Evolutionary conservation across 2,113 vertebrate species (phyloP), one percentile per base, ranked within the genome.

Genomic region (Rhegmatorhina hoffmannsi): DNA sequence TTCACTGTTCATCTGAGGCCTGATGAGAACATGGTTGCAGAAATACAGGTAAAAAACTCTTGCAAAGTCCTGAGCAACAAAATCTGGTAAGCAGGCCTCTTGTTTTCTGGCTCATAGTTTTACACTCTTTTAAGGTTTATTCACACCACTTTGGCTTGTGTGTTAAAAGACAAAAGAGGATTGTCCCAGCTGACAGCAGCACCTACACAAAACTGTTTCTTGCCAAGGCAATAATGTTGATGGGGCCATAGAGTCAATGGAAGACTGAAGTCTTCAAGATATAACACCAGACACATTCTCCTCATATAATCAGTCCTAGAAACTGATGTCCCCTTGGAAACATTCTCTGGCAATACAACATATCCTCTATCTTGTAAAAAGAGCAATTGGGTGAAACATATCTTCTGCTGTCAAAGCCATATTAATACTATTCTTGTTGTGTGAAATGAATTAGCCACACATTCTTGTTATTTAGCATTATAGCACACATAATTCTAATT

Each of bases 1-100:
- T 99, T 99, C 93, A 99, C 99, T 17, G 98, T 99, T 82, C 99
- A 99, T 81, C 98, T 99, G 76, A 99, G 98, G 75, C 98, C 99
- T 4, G 99, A 99, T 89, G 99, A 99, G 91, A 99, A 99, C 95
- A 99, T 99, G 99, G 95, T 99, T 17, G 99, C 99, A 69, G 99
- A 99, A 96, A 99, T 98, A 11, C 99, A 99, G 99, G 99, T 99
- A 92, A 95, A 75, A 84, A 90, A 87, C 85, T 59, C 13, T 7
- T 66, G 13, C 26, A 17, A 58, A 82, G 10, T 60, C 55, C 36
- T 76, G 52, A 38, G 20, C 21, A 88, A 6, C 5, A 70, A 67
- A 75, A 34, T 75, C 56, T 66, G 17, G 4, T 28, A 28, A 70
- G 84, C 6, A 78, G 25, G 31, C 17, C 23, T 85, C 20, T 55